phyloP scores from a whole-genome alignment of 64 coral and sea anemone genomes.

The Montipora capricornis region DNA sequence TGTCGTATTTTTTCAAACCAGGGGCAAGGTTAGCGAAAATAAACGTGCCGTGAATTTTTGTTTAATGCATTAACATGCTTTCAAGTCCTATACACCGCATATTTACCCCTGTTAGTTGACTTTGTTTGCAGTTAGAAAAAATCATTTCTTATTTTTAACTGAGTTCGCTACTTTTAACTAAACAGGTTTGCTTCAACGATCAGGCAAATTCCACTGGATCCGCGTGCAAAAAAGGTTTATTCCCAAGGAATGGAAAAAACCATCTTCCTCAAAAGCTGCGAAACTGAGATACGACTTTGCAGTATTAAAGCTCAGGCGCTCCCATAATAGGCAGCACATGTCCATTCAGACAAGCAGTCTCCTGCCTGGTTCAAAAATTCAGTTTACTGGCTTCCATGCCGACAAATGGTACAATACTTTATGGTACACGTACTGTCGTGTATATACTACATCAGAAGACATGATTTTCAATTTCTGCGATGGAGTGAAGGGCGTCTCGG shows the following conservation, averaged over 20 bases:
- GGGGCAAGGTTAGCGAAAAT: too few relatives aligned
- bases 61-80: too few relatives aligned
- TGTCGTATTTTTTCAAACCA: too few relatives aligned
- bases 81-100: too few relatives aligned
- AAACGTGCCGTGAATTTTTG: too few relatives aligned
- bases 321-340: slow-evolving; percentile 58
- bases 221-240: slow-evolving; percentile 50
- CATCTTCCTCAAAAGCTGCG: background rate
- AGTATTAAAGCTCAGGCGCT: slow-evolving; percentile 49
- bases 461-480: slow-evolving; percentile 68
- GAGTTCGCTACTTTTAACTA: background rate
- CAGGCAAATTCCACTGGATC: slow-evolving; percentile 69
- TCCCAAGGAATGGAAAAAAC: slow-evolving; percentile 54
- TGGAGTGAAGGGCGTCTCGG: slow-evolving; percentile 66
- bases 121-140: background rate
- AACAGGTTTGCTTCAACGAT: slow-evolving; percentile 57
- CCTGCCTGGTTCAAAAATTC: slow-evolving; percentile 59
- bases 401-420: slow-evolving; percentile 65
- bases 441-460: slow-evolving; percentile 32
- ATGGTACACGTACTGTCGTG: slow-evolving; percentile 51
- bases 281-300: slow-evolving; percentile 65
- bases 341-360: slow-evolving; percentile 38
- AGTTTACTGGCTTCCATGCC: slow-evolving; percentile 70
- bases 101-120: too few relatives aligned
- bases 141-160: too few relatives aligned